Evolutionary conservation across 2,888 invertebrate species (phyloP).

Genomic region (Eupeodes luniger): DNA sequence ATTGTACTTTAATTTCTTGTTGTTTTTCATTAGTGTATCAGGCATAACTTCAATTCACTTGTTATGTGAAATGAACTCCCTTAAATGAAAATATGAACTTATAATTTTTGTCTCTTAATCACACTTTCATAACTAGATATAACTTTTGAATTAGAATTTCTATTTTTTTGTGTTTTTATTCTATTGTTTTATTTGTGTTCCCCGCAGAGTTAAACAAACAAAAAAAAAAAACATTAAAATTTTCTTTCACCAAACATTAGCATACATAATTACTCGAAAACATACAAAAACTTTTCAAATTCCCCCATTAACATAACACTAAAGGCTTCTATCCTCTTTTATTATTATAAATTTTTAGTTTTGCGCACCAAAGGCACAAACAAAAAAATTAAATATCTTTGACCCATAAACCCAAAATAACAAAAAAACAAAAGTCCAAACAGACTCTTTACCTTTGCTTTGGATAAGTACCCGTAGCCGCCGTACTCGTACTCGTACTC

Average conservation of each 20-base stretch:
- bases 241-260: conserved; percentile 49
- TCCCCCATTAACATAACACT: conserved; percentile 60
- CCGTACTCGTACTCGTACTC: too few relatives aligned
- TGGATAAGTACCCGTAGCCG: too few relatives aligned
- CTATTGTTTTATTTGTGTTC: background rate
- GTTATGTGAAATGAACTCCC: too few relatives aligned
- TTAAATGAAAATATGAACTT: background rate
- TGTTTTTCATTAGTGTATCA: too few relatives aligned
- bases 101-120: background rate
- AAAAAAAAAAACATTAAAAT: background rate
- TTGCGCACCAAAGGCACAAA: background rate
- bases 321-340: conserved; percentile 39
- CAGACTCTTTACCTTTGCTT: conserved; percentile 8
- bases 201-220: background rate
- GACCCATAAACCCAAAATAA: background rate
- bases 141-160: too few relatives aligned
- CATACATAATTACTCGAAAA: conserved; percentile 57
- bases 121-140: too few relatives aligned
- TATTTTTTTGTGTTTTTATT: background rate
- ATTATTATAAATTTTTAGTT: conserved; percentile 16
- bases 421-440: background rate
- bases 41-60: too few relatives aligned
- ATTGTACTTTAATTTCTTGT: too few relatives aligned
- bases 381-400: conserved; percentile 11
- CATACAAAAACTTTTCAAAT: conserved; percentile 45